Evolutionary conservation across 2,888 invertebrate species (phyloP).

Genomic region (Linnaemya vulpina): DNA sequence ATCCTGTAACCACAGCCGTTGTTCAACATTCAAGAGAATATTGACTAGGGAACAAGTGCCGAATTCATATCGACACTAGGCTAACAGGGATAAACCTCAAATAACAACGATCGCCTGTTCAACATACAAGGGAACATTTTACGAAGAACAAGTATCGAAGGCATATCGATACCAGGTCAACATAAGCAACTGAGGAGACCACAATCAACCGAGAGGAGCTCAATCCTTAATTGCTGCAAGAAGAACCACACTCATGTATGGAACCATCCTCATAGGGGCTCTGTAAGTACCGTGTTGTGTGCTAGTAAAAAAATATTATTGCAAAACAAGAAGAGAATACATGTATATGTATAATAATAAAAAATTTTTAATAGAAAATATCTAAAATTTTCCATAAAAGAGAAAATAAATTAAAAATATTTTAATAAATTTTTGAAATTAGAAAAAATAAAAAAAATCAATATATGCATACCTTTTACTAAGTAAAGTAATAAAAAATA

Average conservation of each 20-base stretch:
- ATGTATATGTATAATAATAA: too few species aligned
- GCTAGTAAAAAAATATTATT: constrained; percentile 4
- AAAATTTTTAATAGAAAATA: too few species aligned
- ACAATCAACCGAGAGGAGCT: too few species aligned
- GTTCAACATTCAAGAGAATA: constrained; percentile 8
- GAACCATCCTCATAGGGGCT: constrained; percentile 4
- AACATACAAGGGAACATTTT: constrained; percentile 5
- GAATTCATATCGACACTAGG: constrained; percentile 1
- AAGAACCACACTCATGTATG: constrained; percentile 12
- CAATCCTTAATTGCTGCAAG: constrained; percentile 3
- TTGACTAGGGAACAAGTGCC: background rate
- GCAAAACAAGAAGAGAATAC: too few species aligned
- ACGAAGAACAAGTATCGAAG: constrained; percentile 8
- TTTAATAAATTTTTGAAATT: too few species aligned
- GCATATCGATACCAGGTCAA: constrained; percentile 16
- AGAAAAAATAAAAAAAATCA: too few species aligned
- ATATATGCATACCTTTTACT: too few species aligned
- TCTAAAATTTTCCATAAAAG: background rate
- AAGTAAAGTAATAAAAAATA: too few species aligned
- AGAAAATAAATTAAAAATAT: background rate
- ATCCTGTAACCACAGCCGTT: background rate
- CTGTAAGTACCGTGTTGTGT: constrained; percentile 5
- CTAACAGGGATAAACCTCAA: background rate
- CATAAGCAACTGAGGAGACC: constrained; percentile 6
- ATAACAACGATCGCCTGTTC: background rate